Evolutionary conservation across 2,888 invertebrate genomes (phyloP), one percentile per base, ranked within the genome.

Genomic region (Leucophenga montana): DNA sequence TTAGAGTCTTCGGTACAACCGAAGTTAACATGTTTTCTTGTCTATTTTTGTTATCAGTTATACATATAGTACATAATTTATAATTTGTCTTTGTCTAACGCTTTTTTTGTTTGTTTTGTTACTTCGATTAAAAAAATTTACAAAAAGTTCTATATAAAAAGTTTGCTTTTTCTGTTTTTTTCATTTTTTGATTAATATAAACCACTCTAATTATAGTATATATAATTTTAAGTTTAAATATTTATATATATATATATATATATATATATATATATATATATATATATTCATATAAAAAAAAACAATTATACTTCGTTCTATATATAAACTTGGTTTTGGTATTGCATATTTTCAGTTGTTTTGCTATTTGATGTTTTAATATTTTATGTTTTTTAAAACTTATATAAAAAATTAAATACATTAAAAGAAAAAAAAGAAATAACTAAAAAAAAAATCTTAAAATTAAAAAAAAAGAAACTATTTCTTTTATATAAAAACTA

Each of bases 91-190:
- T 39, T 39, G 39, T 39, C 39, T 39, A 39, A 39, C 39, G 39
- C 39, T 8, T 11, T 39, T 39, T 39, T 39, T n/a, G n/a, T n/a
- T 27, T 27, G 4, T 27, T 27, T 27, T 39, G 8, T 39, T 39
- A 39, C 11, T 39, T 39, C 39, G 65, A 73, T 67, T 69, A 68
- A 74, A 72, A 79, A 77, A 83, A 77, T 80, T 76, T 84, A 84
- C 84, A 39, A 84, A 84, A 84, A 84, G 75, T 82, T 77, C 84
- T 84, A 85, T 85, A 81, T 81, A 84, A 84, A 83, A 84, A 84
- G 78, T 73, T 71, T 56, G 74, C 84, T 39, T 5, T 39, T 39
- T 27, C 4, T 2, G 2, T 27, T 27, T 27, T 27, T 27, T 27
- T 27, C 4, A 3, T 27, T 27, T 39, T 39, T 39, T 11, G 9